Conservation (phyloP, 2,113 vertebrate genomes). For the Saiga tatarica region DNA sequence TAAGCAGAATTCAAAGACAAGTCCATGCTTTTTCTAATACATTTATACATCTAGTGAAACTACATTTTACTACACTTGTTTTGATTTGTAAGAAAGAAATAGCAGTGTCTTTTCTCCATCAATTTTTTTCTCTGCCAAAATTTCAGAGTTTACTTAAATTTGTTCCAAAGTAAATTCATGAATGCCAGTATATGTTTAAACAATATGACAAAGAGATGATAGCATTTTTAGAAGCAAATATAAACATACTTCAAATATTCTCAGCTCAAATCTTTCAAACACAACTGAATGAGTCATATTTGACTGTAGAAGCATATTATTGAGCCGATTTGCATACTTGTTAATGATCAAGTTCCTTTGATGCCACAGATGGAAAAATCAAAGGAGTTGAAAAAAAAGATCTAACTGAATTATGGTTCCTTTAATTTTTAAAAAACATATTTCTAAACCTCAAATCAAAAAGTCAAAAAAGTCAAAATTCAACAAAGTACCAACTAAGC, state of each 20-base stretch:
- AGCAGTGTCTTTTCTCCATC: background rate
- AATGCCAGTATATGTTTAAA: background rate
- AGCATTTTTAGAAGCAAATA: background rate
- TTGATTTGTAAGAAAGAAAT: background rate
- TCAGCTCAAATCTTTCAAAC: background rate
- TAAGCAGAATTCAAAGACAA: background rate
- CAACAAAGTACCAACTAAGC: background rate
- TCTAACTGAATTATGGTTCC: background rate
- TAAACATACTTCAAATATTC: background rate
- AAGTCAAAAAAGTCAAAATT: background rate
- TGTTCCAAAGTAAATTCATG: background rate
- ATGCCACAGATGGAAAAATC: background rate
- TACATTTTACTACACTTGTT: background rate
- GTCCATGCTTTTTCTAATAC: background rate
- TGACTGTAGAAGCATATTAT: background rate
- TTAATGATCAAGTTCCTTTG: constrained; percentile 26
- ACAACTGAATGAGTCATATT: background rate
- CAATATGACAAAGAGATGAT: background rate
- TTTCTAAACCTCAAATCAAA: constrained; percentile 32
- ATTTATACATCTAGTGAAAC: background rate
- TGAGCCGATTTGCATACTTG: background rate
- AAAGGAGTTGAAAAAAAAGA: background rate
- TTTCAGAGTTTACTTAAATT: background rate
- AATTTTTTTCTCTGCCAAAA: background rate
- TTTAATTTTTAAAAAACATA: background rate